Conservation (phyloP, 2,113 vertebrate species). For the Gambusia affinis region DNA sequence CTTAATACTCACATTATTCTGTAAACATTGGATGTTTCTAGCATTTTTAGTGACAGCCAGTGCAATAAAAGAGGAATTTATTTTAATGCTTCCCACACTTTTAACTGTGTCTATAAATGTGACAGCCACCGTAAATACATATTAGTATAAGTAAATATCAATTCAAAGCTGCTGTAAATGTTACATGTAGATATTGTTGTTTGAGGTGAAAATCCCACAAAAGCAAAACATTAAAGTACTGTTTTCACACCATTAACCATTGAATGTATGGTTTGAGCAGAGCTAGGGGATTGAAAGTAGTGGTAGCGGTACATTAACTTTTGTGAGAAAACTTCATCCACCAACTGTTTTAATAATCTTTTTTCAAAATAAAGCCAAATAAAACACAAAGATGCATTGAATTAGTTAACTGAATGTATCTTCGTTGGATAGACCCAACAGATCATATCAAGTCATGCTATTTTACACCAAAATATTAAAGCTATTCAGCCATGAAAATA, state of each 20-base stretch:
- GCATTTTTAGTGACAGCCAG: background rate
- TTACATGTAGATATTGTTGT: background rate
- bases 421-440: background rate
- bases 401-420: constrained; percentile 51
- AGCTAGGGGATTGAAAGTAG: background rate
- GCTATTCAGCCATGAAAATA: background rate
- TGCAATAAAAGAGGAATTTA: background rate
- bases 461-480: background rate
- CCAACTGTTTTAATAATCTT: too few relatives aligned
- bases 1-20: too few relatives aligned
- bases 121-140: too few relatives aligned
- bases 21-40: background rate
- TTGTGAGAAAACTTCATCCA: too few relatives aligned
- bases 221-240: background rate
- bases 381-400: constrained; percentile 49
- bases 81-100: background rate
- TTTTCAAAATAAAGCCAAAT: too few relatives aligned
- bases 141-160: background rate
- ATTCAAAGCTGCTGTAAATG: background rate
- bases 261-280: constrained; percentile 17
- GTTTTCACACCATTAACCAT: constrained; percentile 35
- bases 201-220: background rate
- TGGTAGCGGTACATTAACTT: too few relatives aligned
- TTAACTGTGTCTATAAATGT: background rate
- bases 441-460: background rate